Evolutionary conservation across 2,113 vertebrate species (phyloP), one percentile per base, ranked within the genome.

Genomic region (Hiodon alosoides): DNA sequence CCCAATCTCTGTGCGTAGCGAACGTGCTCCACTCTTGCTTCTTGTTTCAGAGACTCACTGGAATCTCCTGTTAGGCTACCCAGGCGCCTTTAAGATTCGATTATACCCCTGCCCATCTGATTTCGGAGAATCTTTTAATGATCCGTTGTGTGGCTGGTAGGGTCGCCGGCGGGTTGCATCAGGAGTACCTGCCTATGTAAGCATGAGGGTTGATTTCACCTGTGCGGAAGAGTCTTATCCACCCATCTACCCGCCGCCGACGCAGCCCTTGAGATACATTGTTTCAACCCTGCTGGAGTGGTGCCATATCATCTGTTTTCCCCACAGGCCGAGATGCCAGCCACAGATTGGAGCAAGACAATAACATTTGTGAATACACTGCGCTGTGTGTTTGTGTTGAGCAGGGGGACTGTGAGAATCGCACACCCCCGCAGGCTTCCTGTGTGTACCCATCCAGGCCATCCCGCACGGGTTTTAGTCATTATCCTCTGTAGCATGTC

Each of bases 11-110:
- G 9, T 62, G 16, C 54, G 7, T 53, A 48, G 50, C 59, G 3
- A 55, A 17, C 5, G n/a, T 61, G 14, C 7, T 9, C 62, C 69
- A 67, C n/a, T 52, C 66, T 76, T 46, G 64, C 69, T 57, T 58
- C 54, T 31, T 46, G 50, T 55, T 71, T 17, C n/a, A 9, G 76
- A 73, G 76, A 77, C 76, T 73, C 59, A 16, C 54, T 73, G 71
- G 76, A 77, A 71, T 72, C 73, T 78, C 72, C 31, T 67, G 52
- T 78, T 75, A 78, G 61, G 72, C 73, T 69, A 46, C 66, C 66
- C 73, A 75, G 79, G 79, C 79, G 73, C 76, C 79, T 77, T 54
- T 54, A 60, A 80, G 73, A 77, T 80, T 72, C 71, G 78, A 80
- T 78, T 78, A 69, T 72, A 71, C 67, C 66, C 68, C 67, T 74